Percentiles rank a stretch among this genome's conserved stretches.
Evolutionary conservation across 2,888 invertebrate species (phyloP).

Genomic region (Drosophila villosipedis): DNA sequence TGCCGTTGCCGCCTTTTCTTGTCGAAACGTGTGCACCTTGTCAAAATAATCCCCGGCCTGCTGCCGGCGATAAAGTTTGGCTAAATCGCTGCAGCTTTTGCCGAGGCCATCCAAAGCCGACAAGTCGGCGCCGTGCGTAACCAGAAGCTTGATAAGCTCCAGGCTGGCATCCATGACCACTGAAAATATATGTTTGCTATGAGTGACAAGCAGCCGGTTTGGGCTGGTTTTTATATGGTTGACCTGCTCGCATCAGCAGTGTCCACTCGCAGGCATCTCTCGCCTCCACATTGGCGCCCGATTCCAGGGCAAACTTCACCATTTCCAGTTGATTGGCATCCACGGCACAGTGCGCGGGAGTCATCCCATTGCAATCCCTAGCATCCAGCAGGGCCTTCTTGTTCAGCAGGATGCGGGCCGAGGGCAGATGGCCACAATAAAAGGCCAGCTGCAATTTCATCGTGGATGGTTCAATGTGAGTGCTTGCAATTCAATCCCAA

Average conservation of each 20-base stretch:
- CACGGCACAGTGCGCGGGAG: slow-evolving; percentile 84
- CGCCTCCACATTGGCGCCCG: slow-evolving; percentile 82
- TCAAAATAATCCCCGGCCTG: slow-evolving; percentile 75
- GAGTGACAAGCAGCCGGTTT: neutral
- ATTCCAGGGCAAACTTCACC: slow-evolving; percentile 83
- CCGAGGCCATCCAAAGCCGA: slow-evolving; percentile 72
- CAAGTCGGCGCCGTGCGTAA: slow-evolving; percentile 78
- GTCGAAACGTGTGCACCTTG: slow-evolving; percentile 63
- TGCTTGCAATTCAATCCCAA: neutral
- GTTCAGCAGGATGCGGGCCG: slow-evolving; percentile 83
- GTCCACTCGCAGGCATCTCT: slow-evolving; percentile 83
- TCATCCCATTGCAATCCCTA: slow-evolving; percentile 82
- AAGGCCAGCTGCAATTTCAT: slow-evolving; percentile 79
- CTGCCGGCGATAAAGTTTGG: slow-evolving; percentile 76
- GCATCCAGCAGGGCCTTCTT: slow-evolving; percentile 83
- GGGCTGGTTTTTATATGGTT: slow-evolving; percentile 5
- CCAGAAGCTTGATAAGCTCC: slow-evolving; percentile 80
- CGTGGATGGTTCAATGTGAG: neutral
- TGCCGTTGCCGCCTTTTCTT: slow-evolving; percentile 40
- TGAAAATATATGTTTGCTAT: slow-evolving; percentile 32
- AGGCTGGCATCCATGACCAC: slow-evolving; percentile 82
- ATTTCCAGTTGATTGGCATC: slow-evolving; percentile 84
- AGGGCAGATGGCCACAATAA: slow-evolving; percentile 82
- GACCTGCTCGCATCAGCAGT: slow-evolving; percentile 83
- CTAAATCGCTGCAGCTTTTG: slow-evolving; percentile 79